phyloP scores from a whole-genome alignment of 1,140 invertebrate genomes.

The Magallana gigas region DNA sequence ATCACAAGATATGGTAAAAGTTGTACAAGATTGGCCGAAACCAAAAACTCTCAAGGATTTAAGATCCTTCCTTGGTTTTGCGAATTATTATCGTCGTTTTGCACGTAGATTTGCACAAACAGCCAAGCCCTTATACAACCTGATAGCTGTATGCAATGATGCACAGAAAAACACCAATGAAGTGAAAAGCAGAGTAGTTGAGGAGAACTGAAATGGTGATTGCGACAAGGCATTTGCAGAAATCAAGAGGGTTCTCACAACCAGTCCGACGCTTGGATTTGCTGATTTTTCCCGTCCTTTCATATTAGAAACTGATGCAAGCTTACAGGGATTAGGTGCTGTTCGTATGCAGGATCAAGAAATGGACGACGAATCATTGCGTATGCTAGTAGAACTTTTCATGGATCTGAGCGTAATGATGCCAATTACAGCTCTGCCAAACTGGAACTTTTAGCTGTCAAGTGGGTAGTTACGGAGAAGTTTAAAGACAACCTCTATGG shows the following conservation, averaged over 20 bases:
- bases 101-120: conserved; percentile 53
- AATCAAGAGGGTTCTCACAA: conserved; percentile 57
- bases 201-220: conserved; percentile 13
- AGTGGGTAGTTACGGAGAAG: conserved; percentile 59
- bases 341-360: conserved; percentile 60
- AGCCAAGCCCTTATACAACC: conserved; percentile 48
- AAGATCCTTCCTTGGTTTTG: conserved; percentile 68
- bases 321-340: conserved; percentile 64
- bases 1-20: conserved; percentile 69
- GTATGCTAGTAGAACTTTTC: conserved; percentile 54
- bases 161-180: not conserved
- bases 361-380: conserved; percentile 46
- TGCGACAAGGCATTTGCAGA: conserved; percentile 30
- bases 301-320: conserved; percentile 62
- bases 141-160: conserved; percentile 28
- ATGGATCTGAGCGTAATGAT: conserved; percentile 53
- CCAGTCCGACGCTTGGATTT: conserved; percentile 59
- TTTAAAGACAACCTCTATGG: conserved; percentile 56
- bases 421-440: conserved; percentile 54
- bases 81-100: conserved; percentile 69
- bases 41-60: conserved; percentile 71
- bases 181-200: not conserved
- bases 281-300: conserved; percentile 56
- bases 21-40: conserved; percentile 67
- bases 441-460: conserved; percentile 55